A percentile compares a stretch with the other conserved stretches of the same genome.
Evolutionary conservation across 1,140 invertebrate genomes (phyloP).

Genomic region (Bombus superbus): DNA sequence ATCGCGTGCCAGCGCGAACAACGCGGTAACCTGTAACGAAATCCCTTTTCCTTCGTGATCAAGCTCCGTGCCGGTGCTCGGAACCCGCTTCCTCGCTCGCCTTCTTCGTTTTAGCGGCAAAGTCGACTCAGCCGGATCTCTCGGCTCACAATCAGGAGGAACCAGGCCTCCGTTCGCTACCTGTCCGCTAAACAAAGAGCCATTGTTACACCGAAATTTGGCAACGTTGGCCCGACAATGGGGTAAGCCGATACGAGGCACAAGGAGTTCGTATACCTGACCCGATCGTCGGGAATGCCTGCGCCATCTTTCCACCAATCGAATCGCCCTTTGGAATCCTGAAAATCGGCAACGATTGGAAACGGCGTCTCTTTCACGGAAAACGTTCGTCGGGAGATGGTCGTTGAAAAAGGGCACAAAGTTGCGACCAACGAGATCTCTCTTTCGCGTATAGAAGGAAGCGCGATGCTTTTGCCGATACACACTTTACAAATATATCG

Average conservation of each 20-base stretch:
- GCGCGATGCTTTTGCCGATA: no score
- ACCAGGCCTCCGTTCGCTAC: constrained; percentile 35
- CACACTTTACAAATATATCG: no score
- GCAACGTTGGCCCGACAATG: constrained; percentile 72
- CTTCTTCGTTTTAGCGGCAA: constrained; percentile 33
- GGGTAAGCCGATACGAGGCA: constrained; percentile 72
- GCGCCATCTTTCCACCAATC: neutral
- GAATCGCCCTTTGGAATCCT: no score
- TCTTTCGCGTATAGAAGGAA: no score
- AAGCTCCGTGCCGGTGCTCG: neutral
- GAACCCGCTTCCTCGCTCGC: neutral
- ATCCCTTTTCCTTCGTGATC: constrained; percentile 45
- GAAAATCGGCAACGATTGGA: rapidly evolving
- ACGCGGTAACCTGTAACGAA: constrained; percentile 56
- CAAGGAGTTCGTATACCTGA: constrained; percentile 59
- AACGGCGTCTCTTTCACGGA: no score
- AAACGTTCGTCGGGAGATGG: no score
- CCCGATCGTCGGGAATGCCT: constrained; percentile 51
- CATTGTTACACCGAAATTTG: constrained; percentile 73
- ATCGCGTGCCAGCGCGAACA: constrained; percentile 55
- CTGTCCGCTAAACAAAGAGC: constrained; percentile 64
- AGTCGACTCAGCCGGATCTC: constrained; percentile 19
- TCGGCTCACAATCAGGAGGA: neutral
- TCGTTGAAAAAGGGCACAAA: no score
- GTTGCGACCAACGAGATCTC: no score